Evolutionary conservation across 2,888 invertebrate species (phyloP).

Genomic region (Andrena marginata): DNA sequence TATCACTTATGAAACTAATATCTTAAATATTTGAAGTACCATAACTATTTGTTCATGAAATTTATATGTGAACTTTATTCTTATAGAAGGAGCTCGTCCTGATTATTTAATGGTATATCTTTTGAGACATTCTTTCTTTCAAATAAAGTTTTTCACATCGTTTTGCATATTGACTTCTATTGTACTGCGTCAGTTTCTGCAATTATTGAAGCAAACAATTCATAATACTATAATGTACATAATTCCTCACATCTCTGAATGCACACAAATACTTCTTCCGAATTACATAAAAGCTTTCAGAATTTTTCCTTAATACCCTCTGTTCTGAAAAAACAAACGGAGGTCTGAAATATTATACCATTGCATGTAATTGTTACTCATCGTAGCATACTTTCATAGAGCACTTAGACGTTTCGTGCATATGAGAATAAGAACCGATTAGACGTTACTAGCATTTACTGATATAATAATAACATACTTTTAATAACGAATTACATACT

Average conservation of each 20-base stretch:
- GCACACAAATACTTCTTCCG: slow-evolving; percentile 48
- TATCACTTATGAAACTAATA: neutral
- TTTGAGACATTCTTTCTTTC: slow-evolving; percentile 47
- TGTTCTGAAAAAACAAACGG: slow-evolving; percentile 17
- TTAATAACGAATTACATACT: slow-evolving; percentile 20
- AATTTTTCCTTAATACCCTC: slow-evolving; percentile 22
- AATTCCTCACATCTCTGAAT: slow-evolving; percentile 41
- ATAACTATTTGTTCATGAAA: slow-evolving; percentile 18
- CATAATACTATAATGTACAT: slow-evolving; percentile 35
- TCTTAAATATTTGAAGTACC: slow-evolving; percentile 12
- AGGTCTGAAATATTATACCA: slow-evolving; percentile 18
- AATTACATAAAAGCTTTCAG: slow-evolving; percentile 25
- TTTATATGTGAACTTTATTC: slow-evolving; percentile 43
- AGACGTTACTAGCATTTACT: slow-evolving; percentile 18
- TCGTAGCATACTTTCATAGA: slow-evolving; percentile 12
- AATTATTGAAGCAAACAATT: slow-evolving; percentile 19
- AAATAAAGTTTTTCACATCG: slow-evolving; percentile 26
- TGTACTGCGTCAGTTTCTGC: slow-evolving; percentile 32
- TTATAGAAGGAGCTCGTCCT: slow-evolving; percentile 57
- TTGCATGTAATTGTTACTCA: slow-evolving; percentile 48
- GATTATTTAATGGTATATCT: slow-evolving; percentile 60
- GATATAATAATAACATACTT: slow-evolving; percentile 15
- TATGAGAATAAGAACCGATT: slow-evolving; percentile 17
- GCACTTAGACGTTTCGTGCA: slow-evolving; percentile 15
- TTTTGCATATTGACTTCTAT: slow-evolving; percentile 42